Evolutionary conservation across 2,113 vertebrate genomes (phyloP).

Genomic region (Tympanuchus pallidicinctus): DNA sequence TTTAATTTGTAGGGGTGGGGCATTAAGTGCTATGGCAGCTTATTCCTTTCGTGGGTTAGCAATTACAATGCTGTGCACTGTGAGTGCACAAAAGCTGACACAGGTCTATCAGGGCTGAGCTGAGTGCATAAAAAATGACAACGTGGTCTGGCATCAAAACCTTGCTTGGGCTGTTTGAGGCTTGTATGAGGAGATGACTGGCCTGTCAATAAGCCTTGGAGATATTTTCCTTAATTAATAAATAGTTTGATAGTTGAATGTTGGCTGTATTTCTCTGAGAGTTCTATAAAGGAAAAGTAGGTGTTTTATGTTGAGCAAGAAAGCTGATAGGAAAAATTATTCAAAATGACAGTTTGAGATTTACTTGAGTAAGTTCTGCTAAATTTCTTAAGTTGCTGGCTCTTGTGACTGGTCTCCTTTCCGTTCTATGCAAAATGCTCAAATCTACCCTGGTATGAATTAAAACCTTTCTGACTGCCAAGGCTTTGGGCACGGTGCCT

Average conservation of each 20-base stretch:
- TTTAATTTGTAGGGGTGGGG: neutral
- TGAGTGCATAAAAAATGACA: neutral
- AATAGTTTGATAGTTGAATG: rapidly evolving
- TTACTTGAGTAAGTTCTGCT: neutral
- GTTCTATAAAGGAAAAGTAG: neutral
- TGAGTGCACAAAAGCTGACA: rapidly evolving
- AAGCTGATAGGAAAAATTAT: neutral
- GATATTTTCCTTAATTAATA: neutral
- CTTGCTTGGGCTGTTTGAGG: neutral
- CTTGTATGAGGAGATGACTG: rapidly evolving
- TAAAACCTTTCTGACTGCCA: slow-evolving; percentile 41
- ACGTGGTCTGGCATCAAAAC: rapidly evolving
- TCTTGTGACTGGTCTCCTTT: rapidly evolving
- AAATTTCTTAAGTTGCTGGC: neutral
- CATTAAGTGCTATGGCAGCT: neutral
- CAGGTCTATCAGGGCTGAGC: rapidly evolving
- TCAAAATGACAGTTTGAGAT: neutral
- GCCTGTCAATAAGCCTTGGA: neutral
- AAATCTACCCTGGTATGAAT: slow-evolving; percentile 2
- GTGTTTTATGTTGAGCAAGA: rapidly evolving
- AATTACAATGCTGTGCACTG: rapidly evolving
- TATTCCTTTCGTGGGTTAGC: neutral
- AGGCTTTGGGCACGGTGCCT: slow-evolving; percentile 45
- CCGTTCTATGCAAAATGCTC: neutral
- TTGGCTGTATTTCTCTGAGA: rapidly evolving